phyloP scores from a whole-genome alignment of 2,888 invertebrate species.

The Leptogaster cylindrica region DNA sequence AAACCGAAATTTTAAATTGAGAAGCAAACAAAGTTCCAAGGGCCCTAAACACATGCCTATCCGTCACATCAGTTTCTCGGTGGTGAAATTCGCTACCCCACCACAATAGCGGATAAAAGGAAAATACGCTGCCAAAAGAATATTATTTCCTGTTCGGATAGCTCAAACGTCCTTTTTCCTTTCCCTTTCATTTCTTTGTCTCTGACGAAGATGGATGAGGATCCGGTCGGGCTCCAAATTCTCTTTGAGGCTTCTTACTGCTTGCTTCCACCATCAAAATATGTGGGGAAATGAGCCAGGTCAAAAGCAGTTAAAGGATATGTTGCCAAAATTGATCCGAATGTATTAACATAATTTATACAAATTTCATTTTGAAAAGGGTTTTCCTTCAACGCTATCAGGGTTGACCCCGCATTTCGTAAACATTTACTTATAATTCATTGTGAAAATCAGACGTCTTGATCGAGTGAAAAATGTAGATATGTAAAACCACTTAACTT shows the following conservation, averaged over 20 bases:
- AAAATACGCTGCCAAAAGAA: background rate
- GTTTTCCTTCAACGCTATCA: background rate
- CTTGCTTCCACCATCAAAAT: background rate
- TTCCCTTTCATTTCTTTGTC: slow-evolving; percentile 3
- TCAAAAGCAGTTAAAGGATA: slow-evolving; percentile 36
- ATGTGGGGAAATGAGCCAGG: slow-evolving; percentile 22
- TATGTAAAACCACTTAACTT: slow-evolving; percentile 7
- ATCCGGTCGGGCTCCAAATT: slow-evolving; percentile 16
- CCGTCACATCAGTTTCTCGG: background rate
- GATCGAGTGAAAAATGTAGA: background rate
- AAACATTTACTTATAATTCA: slow-evolving; percentile 12
- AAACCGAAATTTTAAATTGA: slow-evolving; percentile 4
- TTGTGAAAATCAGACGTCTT: slow-evolving; percentile 7
- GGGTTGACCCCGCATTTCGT: background rate
- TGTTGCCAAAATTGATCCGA: slow-evolving; percentile 34
- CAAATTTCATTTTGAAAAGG: slow-evolving; percentile 29
- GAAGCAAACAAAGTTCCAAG: background rate
- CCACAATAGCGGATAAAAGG: background rate
- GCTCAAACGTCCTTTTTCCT: slow-evolving; percentile 1
- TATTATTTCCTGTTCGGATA: background rate
- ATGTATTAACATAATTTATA: slow-evolving; percentile 40
- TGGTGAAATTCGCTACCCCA: background rate
- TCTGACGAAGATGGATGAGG: slow-evolving; percentile 39
- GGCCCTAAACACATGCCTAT: background rate
- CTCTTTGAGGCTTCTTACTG: background rate